Evolutionary conservation across 2,113 vertebrate species (phyloP), one percentile per base, ranked within the genome.

Genomic region (Equus quagga): DNA sequence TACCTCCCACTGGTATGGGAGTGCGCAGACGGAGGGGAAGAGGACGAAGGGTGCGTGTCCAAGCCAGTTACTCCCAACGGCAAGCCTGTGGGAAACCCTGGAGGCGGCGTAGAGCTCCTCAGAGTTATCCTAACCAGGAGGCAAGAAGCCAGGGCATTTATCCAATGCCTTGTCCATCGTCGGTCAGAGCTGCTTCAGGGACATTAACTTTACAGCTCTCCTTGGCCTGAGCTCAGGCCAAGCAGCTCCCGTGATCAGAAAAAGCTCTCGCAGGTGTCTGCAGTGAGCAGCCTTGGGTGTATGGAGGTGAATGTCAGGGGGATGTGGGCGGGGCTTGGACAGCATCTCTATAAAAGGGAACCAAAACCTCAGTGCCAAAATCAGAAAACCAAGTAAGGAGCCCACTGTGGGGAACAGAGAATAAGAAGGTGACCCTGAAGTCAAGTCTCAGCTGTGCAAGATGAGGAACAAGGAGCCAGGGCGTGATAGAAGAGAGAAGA

Each of bases 121-220:
- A 26, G 76, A 86, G 58, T n/a, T 41, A 56, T 21, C 33, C 75
- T 69, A 73, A 54, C 36, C 81, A 15, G 3, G 11, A 64, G 51
- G 21, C 81, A 49, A 80, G 21, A 85, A 10, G 5, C 28, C 36
- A 1, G 3, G 69, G 6, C 31, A 6, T 21, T 28, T 28, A 65
- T 76, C 36, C n/a, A 80, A 9, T 13, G 10, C 18, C 15, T 0
- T 65, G 14, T n/a, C 56, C 4, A 0, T 18, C 70, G 13, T 8
- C 6, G 17, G 18, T 60, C 78, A 72, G 31, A 69, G 64, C 31
- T 51, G 19, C 36, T 81, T 88, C 69, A n/a, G 33, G 51, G 15
- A 65, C 24, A 70, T 28, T 62, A n/a, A 44, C 41, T 72, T 60
- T 7, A 28, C 1, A 44, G 15, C 28, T 51, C 33, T 49, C 70